These are phyloP conservation scores for Odiellus spinosus DNA, from an alignment of 2,888 invertebrate species.

Conservation along the genomic window DNA sequence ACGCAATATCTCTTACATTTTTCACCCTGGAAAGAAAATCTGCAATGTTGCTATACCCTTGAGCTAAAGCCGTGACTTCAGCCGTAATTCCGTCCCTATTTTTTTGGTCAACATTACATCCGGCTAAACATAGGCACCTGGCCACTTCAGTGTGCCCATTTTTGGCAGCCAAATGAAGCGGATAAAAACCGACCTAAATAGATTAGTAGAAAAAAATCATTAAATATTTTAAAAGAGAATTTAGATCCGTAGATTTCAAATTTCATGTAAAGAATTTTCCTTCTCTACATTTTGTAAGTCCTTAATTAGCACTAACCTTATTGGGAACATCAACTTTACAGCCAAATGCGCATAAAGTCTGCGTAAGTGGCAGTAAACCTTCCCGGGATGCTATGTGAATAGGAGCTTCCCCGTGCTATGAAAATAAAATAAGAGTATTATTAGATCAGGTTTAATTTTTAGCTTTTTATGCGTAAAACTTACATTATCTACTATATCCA, in stretches of 20 bases:
- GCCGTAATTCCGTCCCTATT: constrained; percentile 54
- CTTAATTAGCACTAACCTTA: constrained; percentile 25
- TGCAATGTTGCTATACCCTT: constrained; percentile 51
- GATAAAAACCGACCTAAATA: constrained; percentile 38
- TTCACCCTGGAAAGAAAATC: constrained; percentile 47
- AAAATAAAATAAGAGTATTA: constrained; percentile 5
- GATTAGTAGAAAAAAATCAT: too few species aligned
- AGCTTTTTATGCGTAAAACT: constrained; percentile 18
- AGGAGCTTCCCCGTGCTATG: constrained; percentile 40
- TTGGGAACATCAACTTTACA: constrained; percentile 47
- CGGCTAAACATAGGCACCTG: constrained; percentile 49
- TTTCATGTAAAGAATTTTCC: too few species aligned
- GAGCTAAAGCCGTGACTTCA: constrained; percentile 57
- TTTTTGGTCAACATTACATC: constrained; percentile 48
- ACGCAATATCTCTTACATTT: constrained; percentile 35
- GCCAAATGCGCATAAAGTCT: constrained; percentile 42
- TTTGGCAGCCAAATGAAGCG: constrained; percentile 53
- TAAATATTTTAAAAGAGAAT: too few species aligned
- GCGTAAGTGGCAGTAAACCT: constrained; percentile 40
- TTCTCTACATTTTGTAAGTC: not conserved
- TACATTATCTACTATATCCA: constrained; percentile 38
- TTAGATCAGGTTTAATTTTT: too few species aligned
- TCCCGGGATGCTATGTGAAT: constrained; percentile 42
- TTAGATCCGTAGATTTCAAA: not conserved
- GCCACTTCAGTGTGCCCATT: constrained; percentile 53